Evolutionary conservation across 2,888 invertebrate species (phyloP), one percentile per base, ranked within the genome.

Genomic region (Dryocosmus kuriphilus): DNA sequence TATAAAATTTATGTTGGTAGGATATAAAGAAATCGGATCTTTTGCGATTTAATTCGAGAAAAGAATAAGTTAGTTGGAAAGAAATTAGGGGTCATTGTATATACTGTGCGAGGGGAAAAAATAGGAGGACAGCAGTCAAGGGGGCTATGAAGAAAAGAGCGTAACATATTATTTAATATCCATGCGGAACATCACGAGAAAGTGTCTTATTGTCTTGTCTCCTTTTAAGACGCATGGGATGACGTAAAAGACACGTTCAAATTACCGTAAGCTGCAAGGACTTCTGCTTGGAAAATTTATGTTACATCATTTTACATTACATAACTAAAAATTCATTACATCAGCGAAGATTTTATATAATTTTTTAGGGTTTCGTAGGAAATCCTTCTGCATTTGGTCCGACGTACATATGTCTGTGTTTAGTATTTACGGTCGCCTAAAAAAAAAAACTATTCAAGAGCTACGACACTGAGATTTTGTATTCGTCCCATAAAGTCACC

Each of bases 1-100:
- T 51, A 51, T 71, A 30, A 67, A 27, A 67, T 46, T 67, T 27
- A 46, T 51, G 27, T 46, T 71, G 16, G 30, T 11, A 9, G 19
- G 30, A 67, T 71, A 65, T 41, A 51, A 51, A 71, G 71, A 71
- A 71, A 71, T 51, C 51, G 11, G 24, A n/a, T 65, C 24, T 1
- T 19, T 9, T 41, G 5, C 16, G 19, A 51, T 46, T 9, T 11
- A 46, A 9, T 19, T 19, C 9, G 5, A 46, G 41, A 8, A 27
- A 14, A 67, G 19, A 71, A 30, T 9, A 19, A 46, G 8, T 14
- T 9, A 24, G 27, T 60, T 60, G 14, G 5, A 27, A 27, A 24
- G 22, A 55, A 41, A 55, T 55, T 55, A 55, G 55, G 55, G 22
- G 19, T 51, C n/a, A 51, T 51, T 22, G 55, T 2, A 51, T 51